Evolutionary conservation across 2,888 invertebrate species (phyloP).

Genomic region (Oligia fasciuncula): DNA sequence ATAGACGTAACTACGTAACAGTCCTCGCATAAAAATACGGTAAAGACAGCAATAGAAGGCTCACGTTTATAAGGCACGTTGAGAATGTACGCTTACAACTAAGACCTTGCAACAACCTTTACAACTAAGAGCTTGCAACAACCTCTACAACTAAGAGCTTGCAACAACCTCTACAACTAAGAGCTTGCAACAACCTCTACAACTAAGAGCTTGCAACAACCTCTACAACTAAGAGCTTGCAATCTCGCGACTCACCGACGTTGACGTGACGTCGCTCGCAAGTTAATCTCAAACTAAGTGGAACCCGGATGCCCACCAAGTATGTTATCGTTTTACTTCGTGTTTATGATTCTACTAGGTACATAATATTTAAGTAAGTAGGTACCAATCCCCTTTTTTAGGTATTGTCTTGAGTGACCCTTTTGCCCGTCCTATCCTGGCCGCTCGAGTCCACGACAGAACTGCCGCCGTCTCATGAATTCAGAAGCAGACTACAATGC

Average conservation of each 20-base stretch:
- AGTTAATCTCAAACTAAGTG: background rate
- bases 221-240: background rate
- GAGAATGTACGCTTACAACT: background rate
- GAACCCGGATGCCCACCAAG: too few species aligned
- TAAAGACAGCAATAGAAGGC: constrained; percentile 7
- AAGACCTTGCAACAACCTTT: background rate
- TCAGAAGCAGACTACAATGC: constrained; percentile 42
- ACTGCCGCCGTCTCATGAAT: constrained; percentile 49
- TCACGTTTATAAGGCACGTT: background rate
- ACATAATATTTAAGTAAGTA: background rate
- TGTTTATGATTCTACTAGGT: background rate
- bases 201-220: background rate
- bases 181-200: too few species aligned
- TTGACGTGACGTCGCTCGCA: background rate
- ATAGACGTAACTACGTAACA: constrained; percentile 19
- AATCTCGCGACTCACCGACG: too few species aligned
- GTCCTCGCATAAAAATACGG: background rate
- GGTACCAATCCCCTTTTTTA: background rate
- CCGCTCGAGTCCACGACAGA: background rate
- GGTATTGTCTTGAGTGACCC: background rate
- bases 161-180: background rate
- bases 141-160: background rate
- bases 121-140: background rate
- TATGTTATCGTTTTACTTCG: background rate
- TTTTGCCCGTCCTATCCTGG: background rate